Evolutionary conservation across 2,888 invertebrate species (phyloP), one percentile per base, ranked within the genome.

Genomic region (Agonopterix subpropinquella): DNA sequence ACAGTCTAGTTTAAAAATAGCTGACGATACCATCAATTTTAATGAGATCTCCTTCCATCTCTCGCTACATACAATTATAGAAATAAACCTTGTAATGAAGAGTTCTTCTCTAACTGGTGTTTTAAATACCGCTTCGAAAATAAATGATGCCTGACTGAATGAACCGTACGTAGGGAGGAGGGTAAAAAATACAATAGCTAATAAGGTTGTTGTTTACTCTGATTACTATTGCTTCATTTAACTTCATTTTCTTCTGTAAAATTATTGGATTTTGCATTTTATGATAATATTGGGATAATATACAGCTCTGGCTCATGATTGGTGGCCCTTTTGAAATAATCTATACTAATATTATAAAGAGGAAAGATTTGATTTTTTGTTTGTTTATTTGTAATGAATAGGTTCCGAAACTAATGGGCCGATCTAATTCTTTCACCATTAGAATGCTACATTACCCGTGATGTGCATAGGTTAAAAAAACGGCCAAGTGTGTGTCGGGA

Each of bases 61-160:
- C 49, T 48, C n/a, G 28, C 45, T 37, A n/a, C n/a, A 37, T 39
- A 9, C 47, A 15, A 8, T 15, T 8, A 39, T 37, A n/a, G 39
- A 15, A 37, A 10, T 9, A 39, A 37, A 15, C 37, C 18, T 15
- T 10, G 18, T 9, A 15, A 45, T 11, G 8, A 43, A 35, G 28
- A 46, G 65, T 36, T 65, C 72, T 58, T 2, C 18, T 2, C 55
- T 49, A 8, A 51, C 11, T 73, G 68, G 76, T 48, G n/a, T 41
- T 39, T 47, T 45, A 47, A 53, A 50, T 59, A 65, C 65, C 61
- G 61, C 65, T 67, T 60, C 47, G 42, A 48, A 64, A 68, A 55
- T 68, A 64, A 69, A 69, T 71, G 71, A 68, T 62, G 70, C 72
- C 62, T 74, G 64, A 71, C 71, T 61, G 58, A 61, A 49, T 56